phyloP scores from a whole-genome alignment of 2,113 vertebrate species.

The Phrynocephalus versicolor region DNA sequence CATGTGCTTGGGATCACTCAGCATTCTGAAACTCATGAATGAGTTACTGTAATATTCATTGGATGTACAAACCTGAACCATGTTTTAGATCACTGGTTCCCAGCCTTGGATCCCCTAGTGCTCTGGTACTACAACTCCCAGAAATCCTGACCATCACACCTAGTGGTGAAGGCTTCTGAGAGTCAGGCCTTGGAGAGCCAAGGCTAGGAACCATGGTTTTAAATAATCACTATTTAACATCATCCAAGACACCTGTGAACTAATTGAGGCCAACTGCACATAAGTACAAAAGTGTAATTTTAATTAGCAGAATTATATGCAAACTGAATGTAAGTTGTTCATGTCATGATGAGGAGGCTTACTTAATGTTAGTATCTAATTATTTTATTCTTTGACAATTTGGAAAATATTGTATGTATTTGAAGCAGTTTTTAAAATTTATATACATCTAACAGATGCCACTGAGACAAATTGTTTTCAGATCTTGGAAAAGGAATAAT shows the following conservation, averaged over 20 bases:
- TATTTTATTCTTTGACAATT: neutral
- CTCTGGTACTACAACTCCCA: no score
- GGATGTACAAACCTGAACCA: neutral
- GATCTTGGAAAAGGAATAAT: neutral
- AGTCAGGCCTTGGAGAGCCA: no score
- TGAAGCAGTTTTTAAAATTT: neutral
- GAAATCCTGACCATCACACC: no score
- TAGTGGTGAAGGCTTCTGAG: no score
- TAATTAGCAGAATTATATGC: neutral
- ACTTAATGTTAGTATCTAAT: slow-evolving; percentile 16
- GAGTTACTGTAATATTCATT: neutral
- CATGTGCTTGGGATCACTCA: neutral
- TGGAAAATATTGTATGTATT: slow-evolving; percentile 9
- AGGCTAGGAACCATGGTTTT: no score
- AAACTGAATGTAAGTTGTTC: neutral
- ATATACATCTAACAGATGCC: neutral
- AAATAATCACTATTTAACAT: no score
- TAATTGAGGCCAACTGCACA: no score
- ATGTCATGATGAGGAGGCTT: neutral
- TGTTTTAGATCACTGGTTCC: neutral
- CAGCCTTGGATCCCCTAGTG: no score
- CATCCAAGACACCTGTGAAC: no score
- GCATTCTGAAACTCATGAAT: neutral
- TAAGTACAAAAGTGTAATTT: no score
- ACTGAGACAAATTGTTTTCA: neutral